Conservation (phyloP, 2,888 invertebrate species). For the Plusia festucae region DNA sequence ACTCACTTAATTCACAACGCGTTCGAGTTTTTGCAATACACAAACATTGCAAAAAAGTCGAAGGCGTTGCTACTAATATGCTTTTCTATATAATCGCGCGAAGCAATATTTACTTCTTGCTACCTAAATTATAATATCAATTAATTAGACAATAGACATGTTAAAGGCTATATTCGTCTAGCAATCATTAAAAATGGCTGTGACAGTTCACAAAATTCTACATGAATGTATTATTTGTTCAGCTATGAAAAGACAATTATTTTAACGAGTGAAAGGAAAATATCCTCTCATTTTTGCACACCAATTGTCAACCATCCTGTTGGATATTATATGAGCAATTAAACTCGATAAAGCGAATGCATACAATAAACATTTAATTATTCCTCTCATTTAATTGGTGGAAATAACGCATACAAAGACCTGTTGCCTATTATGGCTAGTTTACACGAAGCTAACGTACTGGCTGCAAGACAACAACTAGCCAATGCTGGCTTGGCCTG, state of each 20-base stretch:
- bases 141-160: neutral
- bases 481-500: too few relatives aligned
- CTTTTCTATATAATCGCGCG: neutral
- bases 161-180: neutral
- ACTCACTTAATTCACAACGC: neutral
- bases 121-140: too few relatives aligned
- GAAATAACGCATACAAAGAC: conserved; percentile 16
- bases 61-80: neutral
- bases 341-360: neutral
- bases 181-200: neutral
- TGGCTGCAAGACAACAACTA: too few relatives aligned
- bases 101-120: too few relatives aligned
- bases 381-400: neutral
- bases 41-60: neutral
- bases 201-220: neutral
- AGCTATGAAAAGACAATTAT: neutral
- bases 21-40: neutral
- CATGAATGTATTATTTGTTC: neutral
- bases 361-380: conserved; percentile 16
- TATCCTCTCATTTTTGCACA: neutral
- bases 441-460: too few relatives aligned
- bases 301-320: neutral
- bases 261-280: neutral
- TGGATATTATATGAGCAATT: neutral
- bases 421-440: neutral